These are phyloP conservation scores for Choloepus hoffmanni DNA, from an alignment of 2,113 vertebrate genomes.

Conservation along the genomic window DNA sequence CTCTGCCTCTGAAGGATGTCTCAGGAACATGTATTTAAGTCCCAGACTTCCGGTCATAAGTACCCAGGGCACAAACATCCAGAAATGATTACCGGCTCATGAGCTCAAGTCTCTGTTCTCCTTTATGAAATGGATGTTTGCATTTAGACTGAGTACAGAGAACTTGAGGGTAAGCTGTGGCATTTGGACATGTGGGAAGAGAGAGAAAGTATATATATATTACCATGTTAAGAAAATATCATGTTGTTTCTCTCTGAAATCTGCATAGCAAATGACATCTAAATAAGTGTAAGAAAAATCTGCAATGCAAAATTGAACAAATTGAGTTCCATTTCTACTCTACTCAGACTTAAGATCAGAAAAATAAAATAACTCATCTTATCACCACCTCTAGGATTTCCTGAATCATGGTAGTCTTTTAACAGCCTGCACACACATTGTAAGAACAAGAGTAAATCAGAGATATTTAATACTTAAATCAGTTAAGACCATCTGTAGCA, in stretches of 20 bases:
- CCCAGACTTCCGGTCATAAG: not conserved
- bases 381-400: not conserved
- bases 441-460: not conserved
- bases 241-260: slow-evolving; percentile 58
- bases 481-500: not conserved
- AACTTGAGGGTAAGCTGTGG: not conserved
- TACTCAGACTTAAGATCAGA: not conserved
- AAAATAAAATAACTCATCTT: not conserved
- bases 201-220: slow-evolving; percentile 51
- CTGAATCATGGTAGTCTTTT: not conserved
- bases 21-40: not conserved
- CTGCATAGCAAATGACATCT: slow-evolving; percentile 71
- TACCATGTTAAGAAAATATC: slow-evolving; percentile 68
- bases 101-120: not conserved
- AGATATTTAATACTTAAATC: not conserved
- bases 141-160: not conserved
- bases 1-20: no score
- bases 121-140: slow-evolving; percentile 39
- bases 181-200: slow-evolving; percentile 46
- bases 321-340: not conserved
- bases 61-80: not conserved
- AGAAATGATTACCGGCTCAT: not conserved
- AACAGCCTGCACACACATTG: not conserved
- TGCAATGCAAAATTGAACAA: slow-evolving; percentile 41
- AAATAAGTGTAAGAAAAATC: slow-evolving; percentile 71